phyloP scores from a whole-genome alignment of 2,888 invertebrate species.

The Nowickia ferox region DNA sequence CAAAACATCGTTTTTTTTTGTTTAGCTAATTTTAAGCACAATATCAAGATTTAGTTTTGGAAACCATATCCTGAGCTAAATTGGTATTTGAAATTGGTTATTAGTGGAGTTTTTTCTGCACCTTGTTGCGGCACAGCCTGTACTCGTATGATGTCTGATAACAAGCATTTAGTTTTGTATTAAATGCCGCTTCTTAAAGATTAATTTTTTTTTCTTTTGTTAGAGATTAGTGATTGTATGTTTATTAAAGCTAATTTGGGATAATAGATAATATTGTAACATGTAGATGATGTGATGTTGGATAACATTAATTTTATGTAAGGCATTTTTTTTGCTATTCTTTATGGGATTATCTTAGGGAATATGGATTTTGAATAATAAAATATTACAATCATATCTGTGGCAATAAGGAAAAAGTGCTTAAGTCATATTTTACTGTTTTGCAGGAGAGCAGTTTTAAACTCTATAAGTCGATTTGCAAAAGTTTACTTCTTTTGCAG shows the following conservation, averaged over 20 bases:
- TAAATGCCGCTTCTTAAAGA: background rate
- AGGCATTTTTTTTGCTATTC: background rate
- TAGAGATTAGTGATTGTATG: slow-evolving; percentile 1
- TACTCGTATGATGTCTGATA: slow-evolving; percentile 5
- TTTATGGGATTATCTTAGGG: background rate
- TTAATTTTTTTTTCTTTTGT: background rate
- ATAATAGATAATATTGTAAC: background rate
- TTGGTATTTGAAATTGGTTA: slow-evolving; percentile 78
- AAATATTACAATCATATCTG: no score
- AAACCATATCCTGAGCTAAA: background rate
- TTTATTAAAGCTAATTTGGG: slow-evolving; percentile 19
- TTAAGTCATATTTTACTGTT: no score
- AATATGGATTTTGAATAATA: no score
- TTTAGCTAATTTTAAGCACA: background rate
- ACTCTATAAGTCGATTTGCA: no score
- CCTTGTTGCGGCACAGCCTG: slow-evolving; percentile 27
- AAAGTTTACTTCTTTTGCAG: no score
- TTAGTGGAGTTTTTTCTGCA: slow-evolving; percentile 77
- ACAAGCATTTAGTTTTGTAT: background rate
- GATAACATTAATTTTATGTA: background rate
- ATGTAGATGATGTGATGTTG: background rate
- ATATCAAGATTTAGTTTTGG: slow-evolving; percentile 25
- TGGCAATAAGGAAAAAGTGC: no score
- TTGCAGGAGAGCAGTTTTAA: no score
- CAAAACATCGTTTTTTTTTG: background rate